Evolutionary conservation across 2,888 invertebrate species (phyloP).

Genomic region (Ichneumoninae sp.): DNA sequence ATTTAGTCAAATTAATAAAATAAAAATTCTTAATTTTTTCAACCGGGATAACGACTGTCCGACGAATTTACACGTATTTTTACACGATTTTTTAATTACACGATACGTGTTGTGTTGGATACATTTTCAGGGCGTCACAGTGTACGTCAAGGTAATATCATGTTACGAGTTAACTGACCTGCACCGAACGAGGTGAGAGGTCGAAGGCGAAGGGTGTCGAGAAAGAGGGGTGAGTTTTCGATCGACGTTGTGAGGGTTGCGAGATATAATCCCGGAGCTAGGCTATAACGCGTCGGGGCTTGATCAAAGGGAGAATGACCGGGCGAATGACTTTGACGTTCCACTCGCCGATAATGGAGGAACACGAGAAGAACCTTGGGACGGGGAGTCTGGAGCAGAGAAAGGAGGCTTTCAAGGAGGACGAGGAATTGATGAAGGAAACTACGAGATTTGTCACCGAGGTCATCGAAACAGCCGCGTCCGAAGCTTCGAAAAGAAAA

Average conservation of each 20-base stretch:
- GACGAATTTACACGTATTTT: neutral
- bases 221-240: constrained; percentile 58
- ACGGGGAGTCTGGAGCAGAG: constrained; percentile 79
- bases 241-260: constrained; percentile 43
- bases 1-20: neutral
- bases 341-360: constrained; percentile 77
- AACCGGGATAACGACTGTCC: too few species aligned
- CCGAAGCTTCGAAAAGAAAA: constrained; percentile 83
- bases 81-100: neutral
- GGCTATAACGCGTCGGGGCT: constrained; percentile 15
- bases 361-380: constrained; percentile 77
- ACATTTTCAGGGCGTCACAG: constrained; percentile 42
- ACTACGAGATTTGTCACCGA: constrained; percentile 85
- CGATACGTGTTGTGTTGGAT: constrained; percentile 24
- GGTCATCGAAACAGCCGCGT: constrained; percentile 84
- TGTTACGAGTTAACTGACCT: constrained; percentile 61
- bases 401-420: constrained; percentile 82
- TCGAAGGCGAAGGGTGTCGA: constrained; percentile 33
- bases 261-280: constrained; percentile 41
- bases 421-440: constrained; percentile 84
- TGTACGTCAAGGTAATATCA: constrained; percentile 36
- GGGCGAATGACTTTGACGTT: constrained; percentile 75
- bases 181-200: constrained; percentile 58
- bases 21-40: too few species aligned
- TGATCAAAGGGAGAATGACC: constrained; percentile 62